These are phyloP conservation scores for Rhinogobius similis DNA, from an alignment of 2,113 vertebrate genomes.

Conservation along the genomic window DNA sequence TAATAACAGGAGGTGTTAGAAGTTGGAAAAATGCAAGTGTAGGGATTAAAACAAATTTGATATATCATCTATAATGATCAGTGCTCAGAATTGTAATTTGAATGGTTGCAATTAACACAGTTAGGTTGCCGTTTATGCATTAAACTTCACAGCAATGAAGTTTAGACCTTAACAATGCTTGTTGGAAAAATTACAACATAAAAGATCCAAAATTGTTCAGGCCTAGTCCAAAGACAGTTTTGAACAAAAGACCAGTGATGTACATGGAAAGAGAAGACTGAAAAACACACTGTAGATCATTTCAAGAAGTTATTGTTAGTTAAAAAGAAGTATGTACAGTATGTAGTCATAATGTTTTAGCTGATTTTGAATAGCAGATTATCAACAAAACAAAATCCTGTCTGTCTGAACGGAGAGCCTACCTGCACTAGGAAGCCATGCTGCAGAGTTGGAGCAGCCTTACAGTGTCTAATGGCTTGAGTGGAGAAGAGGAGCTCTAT, in stretches of 20 bases:
- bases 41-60: not conserved
- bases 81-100: too few species aligned
- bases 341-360: not conserved
- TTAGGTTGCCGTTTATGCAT: too few species aligned
- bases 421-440: conserved; percentile 96
- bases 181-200: too few species aligned
- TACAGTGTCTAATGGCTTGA: conserved; percentile 89
- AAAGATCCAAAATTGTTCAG: too few species aligned
- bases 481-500: conserved; percentile 74
- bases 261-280: too few species aligned
- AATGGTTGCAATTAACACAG: too few species aligned
- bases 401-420: conserved; percentile 8
- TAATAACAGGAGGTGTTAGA: not conserved
- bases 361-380: not conserved
- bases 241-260: too few species aligned
- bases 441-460: conserved; percentile 87
- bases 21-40: not conserved
- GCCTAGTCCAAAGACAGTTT: too few species aligned
- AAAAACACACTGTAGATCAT: not conserved
- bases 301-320: not conserved
- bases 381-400: not conserved
- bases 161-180: too few species aligned
- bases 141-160: too few species aligned
- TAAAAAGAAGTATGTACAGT: not conserved
- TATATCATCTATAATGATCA: not conserved